These are phyloP conservation scores for Brienomyrus brachyistius DNA, from an alignment of 2,113 vertebrate species.

Conservation along the genomic window DNA sequence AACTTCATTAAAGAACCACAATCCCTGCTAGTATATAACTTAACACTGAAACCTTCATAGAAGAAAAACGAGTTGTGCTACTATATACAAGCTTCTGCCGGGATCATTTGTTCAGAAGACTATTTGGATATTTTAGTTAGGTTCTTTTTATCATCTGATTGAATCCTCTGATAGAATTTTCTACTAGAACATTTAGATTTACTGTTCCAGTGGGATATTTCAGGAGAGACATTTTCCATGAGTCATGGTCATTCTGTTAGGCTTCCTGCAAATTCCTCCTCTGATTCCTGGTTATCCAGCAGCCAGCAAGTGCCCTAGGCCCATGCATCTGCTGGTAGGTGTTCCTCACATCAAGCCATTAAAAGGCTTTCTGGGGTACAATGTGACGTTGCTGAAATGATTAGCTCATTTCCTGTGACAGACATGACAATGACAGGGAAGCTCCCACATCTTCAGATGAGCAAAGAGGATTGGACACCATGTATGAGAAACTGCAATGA, in stretches of 20 bases:
- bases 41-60: not conserved
- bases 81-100: not conserved
- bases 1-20: not conserved
- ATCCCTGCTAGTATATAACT: not conserved
- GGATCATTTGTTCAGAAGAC: not conserved
- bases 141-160: not conserved
- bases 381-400: not conserved
- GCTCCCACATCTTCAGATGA: not conserved
- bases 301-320: not conserved
- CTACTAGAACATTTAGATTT: not conserved
- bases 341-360: not conserved
- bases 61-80: not conserved
- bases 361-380: not conserved
- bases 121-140: not conserved
- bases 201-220: not conserved
- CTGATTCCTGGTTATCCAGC: not conserved
- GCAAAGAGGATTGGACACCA: slow-evolving; percentile 4
- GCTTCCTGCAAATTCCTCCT: not conserved
- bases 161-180: not conserved
- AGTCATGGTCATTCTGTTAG: not conserved
- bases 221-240: not conserved
- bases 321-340: not conserved
- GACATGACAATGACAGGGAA: not conserved
- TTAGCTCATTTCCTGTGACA: slow-evolving; percentile 9
- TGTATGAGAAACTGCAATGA: not conserved